Percentiles rank a stretch among this genome's conserved stretches.
Evolutionary conservation across 2,888 invertebrate species (phyloP).

Genomic region (Timandra comae): DNA sequence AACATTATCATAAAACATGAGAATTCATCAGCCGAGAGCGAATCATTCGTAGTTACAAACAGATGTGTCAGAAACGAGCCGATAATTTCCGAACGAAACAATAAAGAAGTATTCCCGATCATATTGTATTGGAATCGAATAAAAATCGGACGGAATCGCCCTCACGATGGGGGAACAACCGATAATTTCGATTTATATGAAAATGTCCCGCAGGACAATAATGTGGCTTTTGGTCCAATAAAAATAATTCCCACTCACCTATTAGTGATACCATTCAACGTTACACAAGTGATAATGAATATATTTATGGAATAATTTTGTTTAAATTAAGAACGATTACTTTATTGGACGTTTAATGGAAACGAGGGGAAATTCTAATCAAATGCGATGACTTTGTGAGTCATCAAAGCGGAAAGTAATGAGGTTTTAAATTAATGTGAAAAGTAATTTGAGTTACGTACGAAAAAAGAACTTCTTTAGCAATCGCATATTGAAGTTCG

Average conservation of each 20-base stretch:
- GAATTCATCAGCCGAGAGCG: constrained; percentile 1
- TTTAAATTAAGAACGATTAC: background rate
- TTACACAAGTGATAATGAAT: constrained; percentile 4
- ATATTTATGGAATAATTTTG: constrained; percentile 9
- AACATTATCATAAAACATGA: constrained; percentile 1
- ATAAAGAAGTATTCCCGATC: constrained; percentile 19
- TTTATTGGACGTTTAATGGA: background rate
- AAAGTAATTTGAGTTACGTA: too few species aligned
- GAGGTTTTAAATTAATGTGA: too few species aligned
- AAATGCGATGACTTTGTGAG: too few species aligned
- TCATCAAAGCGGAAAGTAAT: too few species aligned
- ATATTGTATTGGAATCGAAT: constrained; percentile 28
- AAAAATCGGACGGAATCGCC: constrained; percentile 18
- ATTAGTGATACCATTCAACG: constrained; percentile 8
- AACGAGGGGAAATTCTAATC: too few species aligned
- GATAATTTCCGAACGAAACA: constrained; percentile 20
- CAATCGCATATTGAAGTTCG: too few species aligned
- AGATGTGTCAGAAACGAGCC: constrained; percentile 12
- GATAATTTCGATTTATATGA: constrained; percentile 28
- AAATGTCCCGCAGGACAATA: constrained; percentile 20
- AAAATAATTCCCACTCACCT: constrained; percentile 15
- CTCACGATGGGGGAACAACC: constrained; percentile 7
- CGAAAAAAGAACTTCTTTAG: too few species aligned
- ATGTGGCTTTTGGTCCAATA: constrained; percentile 21
- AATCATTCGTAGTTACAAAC: background rate